A percentile compares a stretch with the other conserved stretches of the same genome.
Conservation (phyloP, 2,888 invertebrate species). For the Clitarchus hookeri region DNA sequence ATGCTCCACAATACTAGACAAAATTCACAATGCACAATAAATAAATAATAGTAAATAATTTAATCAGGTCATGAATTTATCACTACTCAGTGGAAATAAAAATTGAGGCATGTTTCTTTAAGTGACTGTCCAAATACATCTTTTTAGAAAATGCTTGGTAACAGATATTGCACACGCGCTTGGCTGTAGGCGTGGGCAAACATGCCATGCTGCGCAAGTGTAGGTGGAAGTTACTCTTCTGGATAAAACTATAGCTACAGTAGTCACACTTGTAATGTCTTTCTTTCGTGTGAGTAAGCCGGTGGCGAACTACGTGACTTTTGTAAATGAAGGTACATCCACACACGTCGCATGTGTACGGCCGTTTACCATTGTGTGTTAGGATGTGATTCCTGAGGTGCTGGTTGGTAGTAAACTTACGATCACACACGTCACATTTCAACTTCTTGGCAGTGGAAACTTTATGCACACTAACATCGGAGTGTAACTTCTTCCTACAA, state of each 20-base stretch:
- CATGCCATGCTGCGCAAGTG: neutral
- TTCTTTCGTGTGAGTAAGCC: neutral
- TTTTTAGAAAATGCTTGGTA: constrained; percentile 1
- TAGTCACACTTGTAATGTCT: neutral
- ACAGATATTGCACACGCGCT: neutral
- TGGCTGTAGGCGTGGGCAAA: constrained; percentile 1
- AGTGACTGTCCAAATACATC: neutral
- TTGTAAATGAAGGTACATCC: neutral
- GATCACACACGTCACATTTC: constrained; percentile 9
- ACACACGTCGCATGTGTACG: neutral
- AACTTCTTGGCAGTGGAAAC: neutral
- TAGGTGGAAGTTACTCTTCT: neutral
- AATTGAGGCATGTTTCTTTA: neutral
- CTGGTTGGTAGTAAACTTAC: constrained; percentile 5
- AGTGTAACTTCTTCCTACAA: constrained; percentile 1
- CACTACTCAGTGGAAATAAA: neutral
- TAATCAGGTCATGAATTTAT: neutral
- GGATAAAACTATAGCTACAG: neutral
- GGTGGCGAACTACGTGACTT: neutral
- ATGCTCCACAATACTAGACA: neutral
- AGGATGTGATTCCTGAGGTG: neutral
- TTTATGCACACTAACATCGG: neutral
- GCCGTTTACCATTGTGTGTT: neutral
- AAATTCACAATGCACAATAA: neutral
- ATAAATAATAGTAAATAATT: neutral